phyloP scores from a whole-genome alignment of 1,140 invertebrate genomes.

The Thaumatotibia leucotreta region DNA sequence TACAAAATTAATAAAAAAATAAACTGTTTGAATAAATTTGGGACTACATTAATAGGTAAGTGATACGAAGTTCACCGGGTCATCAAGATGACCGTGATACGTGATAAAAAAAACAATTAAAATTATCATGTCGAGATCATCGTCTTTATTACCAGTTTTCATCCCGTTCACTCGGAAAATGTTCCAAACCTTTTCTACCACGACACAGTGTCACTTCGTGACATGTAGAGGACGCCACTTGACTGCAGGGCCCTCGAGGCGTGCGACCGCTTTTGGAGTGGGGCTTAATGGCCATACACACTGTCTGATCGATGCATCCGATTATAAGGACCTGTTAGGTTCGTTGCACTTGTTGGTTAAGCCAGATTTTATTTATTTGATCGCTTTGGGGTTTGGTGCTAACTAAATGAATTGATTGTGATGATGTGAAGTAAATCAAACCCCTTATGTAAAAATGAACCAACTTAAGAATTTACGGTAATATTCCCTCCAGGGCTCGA shows the following conservation, averaged over 20 bases:
- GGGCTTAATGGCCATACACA: constrained; percentile 38
- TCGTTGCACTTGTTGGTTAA: neutral
- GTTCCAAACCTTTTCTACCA: neutral
- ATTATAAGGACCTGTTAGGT: neutral
- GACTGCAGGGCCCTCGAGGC: constrained; percentile 25
- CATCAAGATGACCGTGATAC: too few species aligned
- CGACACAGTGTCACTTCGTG: neutral
- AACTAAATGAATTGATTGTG: neutral
- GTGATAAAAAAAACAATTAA: too few species aligned
- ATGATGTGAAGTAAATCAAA: too few species aligned
- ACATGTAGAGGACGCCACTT: constrained; percentile 24
- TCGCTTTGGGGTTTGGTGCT: neutral
- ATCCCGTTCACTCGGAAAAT: neutral
- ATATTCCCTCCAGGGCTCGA: too few species aligned
- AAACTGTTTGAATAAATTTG: too few species aligned
- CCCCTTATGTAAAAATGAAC: too few species aligned
- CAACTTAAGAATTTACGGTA: too few species aligned
- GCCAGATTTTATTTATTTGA: neutral
- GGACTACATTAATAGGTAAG: too few species aligned
- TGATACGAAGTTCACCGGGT: too few species aligned
- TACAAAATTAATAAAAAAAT: too few species aligned
- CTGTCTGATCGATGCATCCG: constrained; percentile 20
- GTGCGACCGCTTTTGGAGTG: constrained; percentile 28
- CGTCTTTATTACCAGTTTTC: neutral
- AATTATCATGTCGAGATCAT: too few species aligned